These are phyloP conservation scores for Agrotis clavis DNA, from an alignment of 2,888 invertebrate genomes.

Conservation along the genomic window DNA sequence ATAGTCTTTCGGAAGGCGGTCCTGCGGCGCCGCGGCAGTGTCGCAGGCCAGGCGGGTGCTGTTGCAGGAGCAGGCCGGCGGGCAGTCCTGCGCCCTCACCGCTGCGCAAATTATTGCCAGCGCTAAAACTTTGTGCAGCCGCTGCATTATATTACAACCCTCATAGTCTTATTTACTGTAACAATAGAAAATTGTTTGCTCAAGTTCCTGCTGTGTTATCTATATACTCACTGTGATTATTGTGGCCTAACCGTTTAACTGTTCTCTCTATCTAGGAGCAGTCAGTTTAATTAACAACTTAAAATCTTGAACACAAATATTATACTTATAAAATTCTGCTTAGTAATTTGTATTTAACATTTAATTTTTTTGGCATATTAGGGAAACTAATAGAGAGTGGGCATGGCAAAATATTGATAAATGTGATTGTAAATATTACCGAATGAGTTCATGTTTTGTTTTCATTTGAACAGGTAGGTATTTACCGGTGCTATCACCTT, in stretches of 20 bases:
- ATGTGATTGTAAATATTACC: slow-evolving; percentile 22
- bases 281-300: slow-evolving; percentile 12
- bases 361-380: slow-evolving; percentile 12
- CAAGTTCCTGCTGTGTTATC: slow-evolving; percentile 45
- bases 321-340: slow-evolving; percentile 8
- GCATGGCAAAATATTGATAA: slow-evolving; percentile 16
- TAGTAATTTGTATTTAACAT: background rate
- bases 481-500: slow-evolving; percentile 48
- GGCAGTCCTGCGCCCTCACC: slow-evolving; percentile 79
- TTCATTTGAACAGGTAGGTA: slow-evolving; percentile 41
- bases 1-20: slow-evolving; percentile 69
- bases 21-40: slow-evolving; percentile 70
- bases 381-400: background rate
- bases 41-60: slow-evolving; percentile 78
- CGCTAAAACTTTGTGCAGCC: slow-evolving; percentile 89
- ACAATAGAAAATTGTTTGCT: slow-evolving; percentile 78
- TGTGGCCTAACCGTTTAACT: slow-evolving; percentile 18
- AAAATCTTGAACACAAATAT: slow-evolving; percentile 8
- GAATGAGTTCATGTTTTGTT: slow-evolving; percentile 42
- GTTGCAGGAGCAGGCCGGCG: slow-evolving; percentile 81
- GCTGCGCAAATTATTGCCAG: slow-evolving; percentile 88
- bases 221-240: slow-evolving; percentile 29
- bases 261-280: slow-evolving; percentile 19
- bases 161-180: slow-evolving; percentile 90
- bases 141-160: slow-evolving; percentile 91